phyloP scores from a whole-genome alignment of 2,888 invertebrate genomes.

The Hypomecis atomaria region DNA sequence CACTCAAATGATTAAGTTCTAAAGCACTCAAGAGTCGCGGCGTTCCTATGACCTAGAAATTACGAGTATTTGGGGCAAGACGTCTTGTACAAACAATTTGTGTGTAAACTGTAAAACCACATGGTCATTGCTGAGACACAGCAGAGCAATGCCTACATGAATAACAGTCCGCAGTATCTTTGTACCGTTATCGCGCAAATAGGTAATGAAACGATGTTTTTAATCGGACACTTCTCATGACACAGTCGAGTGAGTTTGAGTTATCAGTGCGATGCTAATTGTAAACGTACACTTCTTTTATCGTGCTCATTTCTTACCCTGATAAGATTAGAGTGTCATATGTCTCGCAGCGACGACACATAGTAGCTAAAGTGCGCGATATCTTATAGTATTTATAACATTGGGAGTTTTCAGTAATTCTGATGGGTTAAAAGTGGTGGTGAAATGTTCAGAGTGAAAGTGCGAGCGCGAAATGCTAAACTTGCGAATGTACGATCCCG shows the following conservation, averaged over 20 bases:
- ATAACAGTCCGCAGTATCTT: conserved; percentile 7
- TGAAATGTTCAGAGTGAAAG: conserved; percentile 56
- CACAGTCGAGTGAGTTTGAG: conserved; percentile 55
- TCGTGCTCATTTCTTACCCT: conserved; percentile 67
- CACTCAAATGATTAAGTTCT: neutral
- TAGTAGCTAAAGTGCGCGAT: conserved; percentile 47
- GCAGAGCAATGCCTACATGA: conserved; percentile 1
- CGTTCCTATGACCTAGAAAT: conserved; percentile 22
- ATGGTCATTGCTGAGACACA: conserved; percentile 20
- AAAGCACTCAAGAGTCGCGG: neutral
- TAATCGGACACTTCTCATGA: conserved; percentile 59
- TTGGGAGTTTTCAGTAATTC: conserved; percentile 48
- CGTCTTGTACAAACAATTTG: conserved; percentile 18
- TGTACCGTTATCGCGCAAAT: conserved; percentile 51
- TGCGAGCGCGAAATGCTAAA: conserved; percentile 67
- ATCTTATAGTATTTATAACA: conserved; percentile 42
- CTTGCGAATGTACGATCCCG: conserved; percentile 56
- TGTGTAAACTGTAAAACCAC: conserved; percentile 28
- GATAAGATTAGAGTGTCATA: conserved; percentile 81
- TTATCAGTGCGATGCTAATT: conserved; percentile 75
- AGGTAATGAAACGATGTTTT: conserved; percentile 43
- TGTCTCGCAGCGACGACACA: conserved; percentile 64
- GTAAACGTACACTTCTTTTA: conserved; percentile 72
- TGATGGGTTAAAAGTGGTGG: conserved; percentile 58
- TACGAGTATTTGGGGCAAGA: conserved; percentile 20